Conservation (phyloP, 2,888 invertebrate genomes). For the Acleris literana region DNA sequence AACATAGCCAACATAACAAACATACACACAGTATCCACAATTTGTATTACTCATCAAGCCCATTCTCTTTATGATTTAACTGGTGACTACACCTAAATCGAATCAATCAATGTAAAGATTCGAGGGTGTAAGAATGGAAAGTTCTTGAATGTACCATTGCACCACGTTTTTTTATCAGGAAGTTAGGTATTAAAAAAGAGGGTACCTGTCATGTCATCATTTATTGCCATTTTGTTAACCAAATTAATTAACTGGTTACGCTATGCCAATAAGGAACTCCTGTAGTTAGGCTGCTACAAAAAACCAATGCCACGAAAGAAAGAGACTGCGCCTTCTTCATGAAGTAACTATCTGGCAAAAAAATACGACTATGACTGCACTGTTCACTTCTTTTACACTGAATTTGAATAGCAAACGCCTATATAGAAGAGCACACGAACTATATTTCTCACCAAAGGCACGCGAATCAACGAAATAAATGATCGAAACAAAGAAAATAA, state of each 20-base stretch:
- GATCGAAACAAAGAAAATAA: slow-evolving; percentile 70
- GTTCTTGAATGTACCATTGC: slow-evolving; percentile 25
- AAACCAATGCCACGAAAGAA: slow-evolving; percentile 46
- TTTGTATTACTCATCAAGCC: slow-evolving; percentile 24
- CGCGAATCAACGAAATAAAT: slow-evolving; percentile 13
- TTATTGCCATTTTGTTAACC: slow-evolving; percentile 11
- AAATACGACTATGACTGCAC: slow-evolving; percentile 22
- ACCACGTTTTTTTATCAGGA: slow-evolving; percentile 33
- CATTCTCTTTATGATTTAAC: background rate
- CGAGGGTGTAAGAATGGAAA: slow-evolving; percentile 13
- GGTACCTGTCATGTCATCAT: slow-evolving; percentile 29
- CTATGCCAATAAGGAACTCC: background rate
- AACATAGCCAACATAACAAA: background rate
- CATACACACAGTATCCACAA: background rate
- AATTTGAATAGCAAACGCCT: background rate
- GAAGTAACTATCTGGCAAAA: slow-evolving; percentile 72
- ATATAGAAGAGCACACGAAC: slow-evolving; percentile 1
- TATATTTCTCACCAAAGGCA: slow-evolving; percentile 1
- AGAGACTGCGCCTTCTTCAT: slow-evolving; percentile 60
- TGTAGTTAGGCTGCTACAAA: slow-evolving; percentile 10
- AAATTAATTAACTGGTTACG: background rate
- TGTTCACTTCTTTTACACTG: background rate
- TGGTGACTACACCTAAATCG: background rate
- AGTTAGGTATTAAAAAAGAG: slow-evolving; percentile 28
- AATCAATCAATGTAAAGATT: background rate